A percentile compares a stretch with the other conserved stretches of the same genome.
phyloP scores from a whole-genome alignment of 2,113 vertebrate species.

The Perca flavescens region DNA sequence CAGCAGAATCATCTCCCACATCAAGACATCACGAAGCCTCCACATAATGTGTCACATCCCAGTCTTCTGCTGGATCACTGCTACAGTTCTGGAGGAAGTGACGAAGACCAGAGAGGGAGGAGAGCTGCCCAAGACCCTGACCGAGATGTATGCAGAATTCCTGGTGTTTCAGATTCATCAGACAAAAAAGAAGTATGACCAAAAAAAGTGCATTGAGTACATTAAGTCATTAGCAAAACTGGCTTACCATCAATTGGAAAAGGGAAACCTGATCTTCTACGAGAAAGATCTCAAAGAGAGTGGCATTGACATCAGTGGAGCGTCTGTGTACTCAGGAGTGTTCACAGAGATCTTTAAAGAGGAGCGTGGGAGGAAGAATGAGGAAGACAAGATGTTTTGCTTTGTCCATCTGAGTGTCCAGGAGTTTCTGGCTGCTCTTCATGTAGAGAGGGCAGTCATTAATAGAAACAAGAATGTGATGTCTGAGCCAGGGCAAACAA shows the following conservation, averaged over 20 bases:
- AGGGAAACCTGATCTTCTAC: slow-evolving; percentile 51
- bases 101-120: not conserved
- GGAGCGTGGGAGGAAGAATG: slow-evolving; percentile 22
- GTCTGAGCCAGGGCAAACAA: not conserved
- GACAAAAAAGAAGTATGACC: not conserved
- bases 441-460: not conserved
- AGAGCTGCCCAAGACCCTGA: slow-evolving; percentile 38
- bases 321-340: slow-evolving; percentile 40
- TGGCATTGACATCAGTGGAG: slow-evolving; percentile 14
- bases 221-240: slow-evolving; percentile 34
- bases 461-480: not conserved
- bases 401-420: slow-evolving; percentile 35
- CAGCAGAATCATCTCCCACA: not conserved
- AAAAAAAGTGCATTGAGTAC: too few species aligned
- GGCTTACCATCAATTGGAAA: slow-evolving; percentile 42
- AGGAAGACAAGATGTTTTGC: slow-evolving; percentile 3
- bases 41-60: slow-evolving; percentile 18
- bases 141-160: slow-evolving; percentile 5
- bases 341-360: slow-evolving; percentile 54
- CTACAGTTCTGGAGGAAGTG: slow-evolving; percentile 3
- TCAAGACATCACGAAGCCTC: not conserved
- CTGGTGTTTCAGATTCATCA: not conserved
- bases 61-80: slow-evolving; percentile 13
- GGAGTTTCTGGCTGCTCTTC: slow-evolving; percentile 38
- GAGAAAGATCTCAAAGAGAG: slow-evolving; percentile 33